Base-by-base conservation (phyloP, 1,140 invertebrate genomes). In the Octopus bimaculoides region DNA sequence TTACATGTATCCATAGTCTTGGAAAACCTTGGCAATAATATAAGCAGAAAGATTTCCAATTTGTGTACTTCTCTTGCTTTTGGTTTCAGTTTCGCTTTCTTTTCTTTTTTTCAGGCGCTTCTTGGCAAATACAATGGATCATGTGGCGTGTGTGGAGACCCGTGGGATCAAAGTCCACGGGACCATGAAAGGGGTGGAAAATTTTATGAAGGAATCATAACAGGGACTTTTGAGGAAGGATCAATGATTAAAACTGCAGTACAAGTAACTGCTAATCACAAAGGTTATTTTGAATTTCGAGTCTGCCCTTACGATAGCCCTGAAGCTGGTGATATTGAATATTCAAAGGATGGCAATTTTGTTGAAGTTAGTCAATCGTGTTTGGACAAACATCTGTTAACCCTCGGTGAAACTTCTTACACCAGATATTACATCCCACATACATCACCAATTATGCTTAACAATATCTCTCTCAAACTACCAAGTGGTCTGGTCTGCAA, bases 111-210 rank as follows among this genome's bases (percentile, higher is more conserved):
- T 0, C 81, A 85, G 83, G 75, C 78, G 81, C 78, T 82, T 7
- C 82, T 83, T 79, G 77, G 78, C 73, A 12, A 81, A 81, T 82
- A 88, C 86, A 83, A 82, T 7, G 89, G 89, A 9, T 86, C 86
- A 78, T 91, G 90, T 82, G 90, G 90, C 26, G 86, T 89, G 9
- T 91, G 90, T 82, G 90, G 90, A 5, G 90, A 91, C 81, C 77
- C 83, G 0, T 90, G 77, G 61, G 87, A 94, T 1, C 88, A 92
- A 12, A 87, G 90, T 17, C 96, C 96, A 0, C 90, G 96, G 54
- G 93, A 94, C 0, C 96, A 98, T 86, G 96, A 98, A 90, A 94
- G 94, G 1, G 96, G 96, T 4, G 96, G 96, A 5, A 92, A 93
- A 85, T 97, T 92, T 84, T 95, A 94, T 12, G 95, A 95, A 88